Conservation (phyloP, 2,888 invertebrate species). For the Rugalucina vietnamica region DNA sequence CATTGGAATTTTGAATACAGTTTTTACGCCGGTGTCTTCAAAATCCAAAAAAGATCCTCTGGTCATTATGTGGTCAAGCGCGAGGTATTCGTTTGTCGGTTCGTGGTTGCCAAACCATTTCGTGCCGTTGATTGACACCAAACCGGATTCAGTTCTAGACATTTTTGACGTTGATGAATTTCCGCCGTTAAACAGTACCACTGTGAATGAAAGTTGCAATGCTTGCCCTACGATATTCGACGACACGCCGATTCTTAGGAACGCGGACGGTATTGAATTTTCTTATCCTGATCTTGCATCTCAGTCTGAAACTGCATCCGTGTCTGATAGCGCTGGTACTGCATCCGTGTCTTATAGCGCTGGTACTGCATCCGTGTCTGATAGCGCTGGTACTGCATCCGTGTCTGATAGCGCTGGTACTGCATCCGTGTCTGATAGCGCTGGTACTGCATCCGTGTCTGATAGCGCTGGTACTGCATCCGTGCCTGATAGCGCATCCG, state of each 20-base stretch:
- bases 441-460: too few relatives aligned
- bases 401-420: too few relatives aligned
- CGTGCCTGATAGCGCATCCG: too few relatives aligned
- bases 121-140: not conserved
- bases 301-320: not conserved
- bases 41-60: conserved; percentile 7
- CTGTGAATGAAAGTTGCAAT: not conserved
- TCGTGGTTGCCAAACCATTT: conserved; percentile 7
- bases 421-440: too few relatives aligned
- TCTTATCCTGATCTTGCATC: not conserved
- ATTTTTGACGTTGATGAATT: not conserved
- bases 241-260: not conserved
- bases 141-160: not conserved
- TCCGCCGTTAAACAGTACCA: not conserved
- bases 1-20: not conserved
- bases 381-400: too few relatives aligned
- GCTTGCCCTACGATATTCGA: not conserved
- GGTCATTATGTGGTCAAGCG: not conserved
- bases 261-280: not conserved
- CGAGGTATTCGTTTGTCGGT: not conserved
- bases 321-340: not conserved
- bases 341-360: not conserved
- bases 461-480: too few relatives aligned
- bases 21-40: conserved; percentile 1
- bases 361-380: too few relatives aligned